Conservation (phyloP, 2,113 vertebrate genomes). For the Corythaeola cristata region DNA sequence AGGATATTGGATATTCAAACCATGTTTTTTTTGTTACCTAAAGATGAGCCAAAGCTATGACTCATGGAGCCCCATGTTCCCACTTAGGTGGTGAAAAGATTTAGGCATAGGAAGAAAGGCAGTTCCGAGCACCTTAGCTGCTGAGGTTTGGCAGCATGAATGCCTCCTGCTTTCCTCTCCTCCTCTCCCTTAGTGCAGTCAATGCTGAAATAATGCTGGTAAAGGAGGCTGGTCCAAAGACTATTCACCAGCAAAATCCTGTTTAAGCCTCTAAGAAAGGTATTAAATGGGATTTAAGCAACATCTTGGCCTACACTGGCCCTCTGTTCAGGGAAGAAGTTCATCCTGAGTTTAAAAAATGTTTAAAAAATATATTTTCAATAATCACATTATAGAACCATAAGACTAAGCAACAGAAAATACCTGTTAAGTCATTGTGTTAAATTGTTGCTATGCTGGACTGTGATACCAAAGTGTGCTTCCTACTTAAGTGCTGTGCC, state of each 20-base stretch:
- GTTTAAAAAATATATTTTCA: background rate
- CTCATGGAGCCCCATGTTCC: background rate
- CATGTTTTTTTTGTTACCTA: background rate
- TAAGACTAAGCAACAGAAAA: background rate
- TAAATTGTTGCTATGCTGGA: background rate
- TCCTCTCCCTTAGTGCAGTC: background rate
- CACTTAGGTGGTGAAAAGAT: background rate
- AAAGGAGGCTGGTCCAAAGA: background rate
- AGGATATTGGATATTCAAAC: background rate
- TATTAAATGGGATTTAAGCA: conserved; percentile 35
- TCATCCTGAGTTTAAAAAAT: background rate
- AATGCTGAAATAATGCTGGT: background rate
- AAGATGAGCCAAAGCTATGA: background rate
- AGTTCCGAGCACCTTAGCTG: background rate
- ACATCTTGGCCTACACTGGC: background rate
- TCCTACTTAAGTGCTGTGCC: background rate
- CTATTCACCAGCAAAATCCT: conserved; percentile 21
- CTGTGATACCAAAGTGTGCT: background rate
- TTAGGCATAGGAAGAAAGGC: background rate
- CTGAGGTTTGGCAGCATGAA: background rate
- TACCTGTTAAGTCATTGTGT: background rate
- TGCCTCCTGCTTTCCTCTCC: background rate
- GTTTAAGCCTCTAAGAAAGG: conserved; percentile 18
- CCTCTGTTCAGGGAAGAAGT: background rate
- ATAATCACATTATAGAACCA: background rate